Evolutionary conservation across 2,888 invertebrate genomes (phyloP), one percentile per base, ranked within the genome.

Genomic region (Anaspis maculata): DNA sequence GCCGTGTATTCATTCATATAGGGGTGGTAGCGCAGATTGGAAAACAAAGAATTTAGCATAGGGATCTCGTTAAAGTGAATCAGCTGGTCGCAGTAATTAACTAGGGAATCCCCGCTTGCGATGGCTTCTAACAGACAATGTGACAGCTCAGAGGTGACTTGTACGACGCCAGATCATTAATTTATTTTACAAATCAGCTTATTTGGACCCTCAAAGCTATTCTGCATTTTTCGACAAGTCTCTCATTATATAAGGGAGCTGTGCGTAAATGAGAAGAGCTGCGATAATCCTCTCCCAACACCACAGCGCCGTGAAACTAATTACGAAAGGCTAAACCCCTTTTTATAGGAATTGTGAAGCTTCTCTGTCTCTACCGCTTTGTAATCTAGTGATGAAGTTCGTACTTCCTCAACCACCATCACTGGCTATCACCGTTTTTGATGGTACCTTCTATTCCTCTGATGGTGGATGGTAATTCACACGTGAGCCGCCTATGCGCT

Each of bases 161-260:
- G 54, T 59, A 59, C 56, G 57, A 62, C 62, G 56, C 55, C 53
- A 53, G 59, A 62, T 65, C 65, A 64, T 64, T 64, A 64, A 64
- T 65, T 64, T 64, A 62, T 64, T 63, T 63, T 62, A 61, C 61
- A 64, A 65, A 64, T 64, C 63, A 64, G 65, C 65, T 65, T 65
- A 65, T 57, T 57, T 56, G 56, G 57, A 56, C 58, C 61, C 57
- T 54, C 54, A 51, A 52, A 54, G 55, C 54, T 49, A 50, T 51
- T 57, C 58, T 52, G 52, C 52, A 59, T 61, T 62, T 62, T 64
- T 61, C 55, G 49, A 49, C 49, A 48, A 48, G 52, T 53, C 52
- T 52, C 54, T 54, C 51, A 55, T 59, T 58, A 60, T 58, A 60
- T 58, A 52, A 52, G 58, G 59, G 60, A 54, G 57, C 49, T n/a